Conservation (phyloP, 92 coral and sea anemone species). For the Metridium senile region DNA sequence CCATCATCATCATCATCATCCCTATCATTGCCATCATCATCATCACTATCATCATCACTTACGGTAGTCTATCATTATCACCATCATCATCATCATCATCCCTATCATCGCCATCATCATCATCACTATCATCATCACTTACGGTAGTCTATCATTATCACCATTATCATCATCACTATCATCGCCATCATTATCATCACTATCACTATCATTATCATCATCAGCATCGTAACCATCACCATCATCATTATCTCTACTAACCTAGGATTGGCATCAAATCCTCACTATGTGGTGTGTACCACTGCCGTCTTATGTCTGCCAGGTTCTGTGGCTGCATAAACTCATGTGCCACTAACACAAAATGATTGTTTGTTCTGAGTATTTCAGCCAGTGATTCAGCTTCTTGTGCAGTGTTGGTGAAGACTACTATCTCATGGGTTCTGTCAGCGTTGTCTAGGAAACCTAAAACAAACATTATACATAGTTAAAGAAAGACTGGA, state of each 20-base stretch:
- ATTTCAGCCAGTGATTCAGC: slow-evolving; percentile 76
- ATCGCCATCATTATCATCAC: background rate
- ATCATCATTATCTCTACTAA: slow-evolving; percentile 24
- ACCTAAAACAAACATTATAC: slow-evolving; percentile 47
- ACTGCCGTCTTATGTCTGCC: slow-evolving; percentile 69
- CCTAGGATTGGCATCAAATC: slow-evolving; percentile 84
- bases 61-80: no score
- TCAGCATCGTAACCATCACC: background rate
- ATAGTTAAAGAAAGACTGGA: background rate
- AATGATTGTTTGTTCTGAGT: slow-evolving; percentile 59
- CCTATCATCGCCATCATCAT: background rate
- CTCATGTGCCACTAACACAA: slow-evolving; percentile 72
- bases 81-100: background rate
- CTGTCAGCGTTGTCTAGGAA: slow-evolving; percentile 62
- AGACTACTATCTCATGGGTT: slow-evolving; percentile 77
- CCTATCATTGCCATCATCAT: background rate
- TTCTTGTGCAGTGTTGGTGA: slow-evolving; percentile 76
- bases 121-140: background rate
- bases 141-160: background rate
- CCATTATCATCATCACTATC: background rate
- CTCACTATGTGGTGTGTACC: slow-evolving; percentile 89
- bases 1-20: background rate
- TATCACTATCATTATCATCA: background rate
- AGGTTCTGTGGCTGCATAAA: slow-evolving; percentile 67
- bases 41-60: no score